Evolutionary conservation across 1,140 invertebrate species (phyloP), one percentile per base, ranked within the genome.

Genomic region (Coelopa frigida): DNA sequence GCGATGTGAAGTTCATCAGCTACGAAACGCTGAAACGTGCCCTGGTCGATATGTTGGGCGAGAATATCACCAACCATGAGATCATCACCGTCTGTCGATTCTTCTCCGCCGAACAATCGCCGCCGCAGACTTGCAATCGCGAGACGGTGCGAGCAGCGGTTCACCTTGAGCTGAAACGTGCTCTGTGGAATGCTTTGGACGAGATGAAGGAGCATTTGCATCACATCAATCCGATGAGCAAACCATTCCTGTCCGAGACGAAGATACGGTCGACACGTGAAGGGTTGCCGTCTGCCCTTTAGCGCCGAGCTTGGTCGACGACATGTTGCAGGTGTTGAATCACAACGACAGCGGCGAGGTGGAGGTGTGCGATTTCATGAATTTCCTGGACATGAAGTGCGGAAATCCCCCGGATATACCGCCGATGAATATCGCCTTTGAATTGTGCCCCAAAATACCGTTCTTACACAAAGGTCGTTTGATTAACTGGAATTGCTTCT

Each of bases 41-140:
- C 0, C 50, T 84, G 17, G 69, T 73, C 50, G 72, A 75, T 39
- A 61, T 77, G 21, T 61, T 84, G 58, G 78, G 76, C 26, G 77
- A 81, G 38, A 72, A 78, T 40, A 80, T 87, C 60, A 78, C 78
- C 2, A 83, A 87, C 53, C 85, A 89, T 36, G 86, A 89, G 72
- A 83, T 86, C 50, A 71, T 87, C 8, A 85, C 85, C 6, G 66
- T 87, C 4, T 79, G 80, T 12, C 74, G 85, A 52, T 70, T 75
- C 50, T 87, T 84, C 62, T 71, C 18, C 44, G 61, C 46, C 58
- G 75, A 45, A 70, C 75, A 51, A 69, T 71, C 53, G 49, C 65
- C 69, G 59, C 37, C 70, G 60, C 51, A 71, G 74, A 52, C 60
- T 52, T 72, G 52, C 66, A 61, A 69, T 68, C 53, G 46, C 52